Base-by-base conservation (phyloP, 1,140 invertebrate genomes). In the Sycophaga agraensis region DNA sequence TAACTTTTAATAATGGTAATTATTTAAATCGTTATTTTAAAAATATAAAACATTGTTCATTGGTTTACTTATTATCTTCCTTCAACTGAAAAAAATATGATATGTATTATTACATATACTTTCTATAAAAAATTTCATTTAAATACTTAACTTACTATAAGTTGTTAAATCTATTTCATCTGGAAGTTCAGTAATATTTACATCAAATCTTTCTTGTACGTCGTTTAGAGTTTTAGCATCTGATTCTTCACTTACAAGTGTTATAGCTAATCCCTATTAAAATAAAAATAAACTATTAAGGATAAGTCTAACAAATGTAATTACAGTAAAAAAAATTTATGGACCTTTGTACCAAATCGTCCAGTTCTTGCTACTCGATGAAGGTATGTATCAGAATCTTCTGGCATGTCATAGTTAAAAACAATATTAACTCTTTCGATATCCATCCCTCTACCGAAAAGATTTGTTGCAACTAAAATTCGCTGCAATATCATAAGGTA, bases 381-480 rank as follows among this genome's bases (percentile, higher is more conserved):
- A 42, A 99, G 83, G 74, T 99, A 99, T 1, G 97, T 99, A 72
- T 99, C 98, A 0, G 97, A 98, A 83, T 98, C 94, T 83, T 99
- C 98, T 8, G 98, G 97, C 97, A 99, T 99, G 73, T 99, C 98
- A 76, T 99, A 99, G 78, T 99, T 99, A 75, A 99, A 99, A 0
- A 99, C 98, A 80, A 99, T 99, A 79, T 99, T 99, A 0, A 99
- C 98, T 81, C 98, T 79, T 81, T 95, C 92, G 79, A 97, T 97
- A 82, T 96, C 94, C 93, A 97, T 97, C 58, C 94, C 94, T 69
- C 98, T 86, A 19, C 97, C 98, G 85, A 99, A 99, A 26, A 99
- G 82, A 82, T 99, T 99, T 0, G 98, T 99, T 0, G 98, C 97
- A 4, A 99, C 97, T 67, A 98, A 83, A 70, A 98, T 98, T 66